Evolutionary conservation across 2,113 vertebrate genomes (phyloP).

Genomic region (Cisticola juncidis): DNA sequence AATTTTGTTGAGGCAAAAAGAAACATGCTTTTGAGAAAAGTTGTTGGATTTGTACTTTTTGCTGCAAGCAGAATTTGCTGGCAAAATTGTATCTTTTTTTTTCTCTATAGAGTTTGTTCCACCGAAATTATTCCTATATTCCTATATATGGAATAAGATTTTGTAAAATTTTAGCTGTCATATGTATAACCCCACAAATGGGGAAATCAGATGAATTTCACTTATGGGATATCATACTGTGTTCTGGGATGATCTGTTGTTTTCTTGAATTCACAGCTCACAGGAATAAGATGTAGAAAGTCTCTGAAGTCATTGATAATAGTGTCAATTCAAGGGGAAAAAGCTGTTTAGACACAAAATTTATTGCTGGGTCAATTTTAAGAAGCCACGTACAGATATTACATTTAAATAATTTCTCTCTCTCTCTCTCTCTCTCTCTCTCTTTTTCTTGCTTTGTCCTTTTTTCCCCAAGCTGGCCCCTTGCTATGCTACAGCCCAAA

Average conservation of each 20-base stretch:
- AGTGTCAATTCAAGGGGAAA: not conserved
- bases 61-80: not conserved
- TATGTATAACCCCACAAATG: not conserved
- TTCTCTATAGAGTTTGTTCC: not conserved
- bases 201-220: not conserved
- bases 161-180: not conserved
- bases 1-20: not conserved
- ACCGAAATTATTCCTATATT: not conserved
- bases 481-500: slow-evolving; percentile 82
- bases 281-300: not conserved
- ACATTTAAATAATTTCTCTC: not conserved
- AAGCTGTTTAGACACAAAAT: not conserved
- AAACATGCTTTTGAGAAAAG: not conserved
- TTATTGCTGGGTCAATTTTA: not conserved
- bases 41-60: not conserved
- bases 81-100: not conserved
- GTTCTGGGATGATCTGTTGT: not conserved
- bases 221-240: not conserved
- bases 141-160: not conserved
- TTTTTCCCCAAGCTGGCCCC: slow-evolving; percentile 69
- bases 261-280: not conserved
- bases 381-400: not conserved
- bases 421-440: not conserved
- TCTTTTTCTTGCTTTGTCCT: not conserved
- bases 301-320: not conserved